Evolutionary conservation across 1,140 invertebrate species (phyloP).

Genomic region (Drosophila lowei): DNA sequence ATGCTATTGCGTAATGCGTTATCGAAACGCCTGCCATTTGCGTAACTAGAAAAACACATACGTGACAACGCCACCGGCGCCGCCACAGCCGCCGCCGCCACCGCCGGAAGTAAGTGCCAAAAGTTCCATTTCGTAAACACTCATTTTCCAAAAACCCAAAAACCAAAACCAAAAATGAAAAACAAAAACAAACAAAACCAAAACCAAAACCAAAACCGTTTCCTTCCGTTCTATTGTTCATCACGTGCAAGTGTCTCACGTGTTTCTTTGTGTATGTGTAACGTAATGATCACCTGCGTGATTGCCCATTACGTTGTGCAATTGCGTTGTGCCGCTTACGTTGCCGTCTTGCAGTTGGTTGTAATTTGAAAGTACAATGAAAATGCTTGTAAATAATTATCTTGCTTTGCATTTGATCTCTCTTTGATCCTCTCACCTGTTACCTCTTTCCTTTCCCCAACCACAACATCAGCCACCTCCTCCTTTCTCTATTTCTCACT

Average conservation of each 20-base stretch:
- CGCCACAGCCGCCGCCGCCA: conserved; percentile 70
- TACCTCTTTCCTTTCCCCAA: conserved; percentile 4
- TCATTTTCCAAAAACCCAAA: conserved; percentile 37
- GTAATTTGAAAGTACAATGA: conserved; percentile 81
- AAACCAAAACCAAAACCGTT: conserved; percentile 21
- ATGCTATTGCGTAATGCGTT: conserved; percentile 38
- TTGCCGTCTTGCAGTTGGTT: conserved; percentile 77
- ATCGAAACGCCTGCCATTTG: conserved; percentile 39
- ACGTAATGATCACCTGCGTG: conserved; percentile 72
- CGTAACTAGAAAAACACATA: conserved; percentile 79
- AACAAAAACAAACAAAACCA: conserved; percentile 13
- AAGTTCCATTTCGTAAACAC: conserved; percentile 41
- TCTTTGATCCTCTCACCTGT: too few relatives aligned
- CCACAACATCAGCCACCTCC: too few relatives aligned
- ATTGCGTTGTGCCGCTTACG: conserved; percentile 68
- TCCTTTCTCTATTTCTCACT: not conserved
- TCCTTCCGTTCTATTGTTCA: conserved; percentile 57
- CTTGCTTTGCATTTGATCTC: conserved; percentile 65
- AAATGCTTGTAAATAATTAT: conserved; percentile 82
- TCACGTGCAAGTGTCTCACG: conserved; percentile 49
- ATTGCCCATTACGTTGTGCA: conserved; percentile 42
- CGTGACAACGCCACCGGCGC: conserved; percentile 73
- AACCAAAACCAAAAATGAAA: conserved; percentile 11
- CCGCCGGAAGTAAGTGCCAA: conserved; percentile 78
- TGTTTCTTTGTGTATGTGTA: conserved; percentile 60